Evolutionary conservation across 1,140 invertebrate genomes (phyloP), one percentile per base, ranked within the genome.

Genomic region (Drosophila sproati): DNA sequence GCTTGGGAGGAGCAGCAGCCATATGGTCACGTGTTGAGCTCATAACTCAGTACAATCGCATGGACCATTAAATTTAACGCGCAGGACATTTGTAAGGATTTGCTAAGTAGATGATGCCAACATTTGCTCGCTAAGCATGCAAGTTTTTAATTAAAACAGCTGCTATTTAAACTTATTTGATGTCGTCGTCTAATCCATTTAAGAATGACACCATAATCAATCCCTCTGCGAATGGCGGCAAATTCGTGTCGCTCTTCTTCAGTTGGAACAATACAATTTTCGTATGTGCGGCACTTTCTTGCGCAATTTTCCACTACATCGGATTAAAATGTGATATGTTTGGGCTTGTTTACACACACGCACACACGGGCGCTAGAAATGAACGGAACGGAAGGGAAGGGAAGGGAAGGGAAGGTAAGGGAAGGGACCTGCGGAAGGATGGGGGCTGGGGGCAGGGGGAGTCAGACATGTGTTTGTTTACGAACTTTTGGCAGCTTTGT

Each of bases 311-410:
- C 86, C 80, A 89, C 86, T 90, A 89, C 85, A 89, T 90, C 75
- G 85, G 85, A 89, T 89, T 89, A 89, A 89, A 89, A 90, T 89
- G 85, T 89, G 85, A 89, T 89, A 90, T 89, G 85, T 89, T 89
- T 81, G 86, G 73, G 78, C 88, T 90, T 89, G 85, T 89, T 90
- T 89, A 89, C 85, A 83, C 77, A 77, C 70, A 82, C 54, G 67
- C 59, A 48, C 39, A 67, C 35, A 74, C 28, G 48, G 31, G 51
- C 34, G 35, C 10, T 20, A 20, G 20, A 20, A 20, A 2, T 20
- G 20, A 20, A 20, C 20, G 20, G 20, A 12, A 12, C 12, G 12
- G 12, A 12, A 12, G 0, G 12, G 12, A 12, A 20, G 0, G 20
- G 20, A 20, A 20, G 20, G 20, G 20, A 20, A 20, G 20, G 20